These are phyloP conservation scores for Bombus ignitus DNA, from an alignment of 1,140 invertebrate species.

Conservation along the genomic window DNA sequence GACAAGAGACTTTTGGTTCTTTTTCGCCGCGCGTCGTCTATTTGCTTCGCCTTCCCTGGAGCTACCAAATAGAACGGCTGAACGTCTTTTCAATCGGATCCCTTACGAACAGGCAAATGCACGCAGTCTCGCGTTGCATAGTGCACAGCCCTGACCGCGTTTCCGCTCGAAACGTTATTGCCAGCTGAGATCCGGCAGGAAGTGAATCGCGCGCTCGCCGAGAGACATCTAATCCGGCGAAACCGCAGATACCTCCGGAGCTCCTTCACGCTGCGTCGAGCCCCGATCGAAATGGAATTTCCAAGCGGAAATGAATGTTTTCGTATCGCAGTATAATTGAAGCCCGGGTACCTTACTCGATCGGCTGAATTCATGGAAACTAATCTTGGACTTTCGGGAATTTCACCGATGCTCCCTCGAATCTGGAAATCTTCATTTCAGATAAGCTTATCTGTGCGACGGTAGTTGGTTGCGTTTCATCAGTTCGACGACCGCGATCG, in stretches of 20 bases:
- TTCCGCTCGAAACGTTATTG: conserved; percentile 34
- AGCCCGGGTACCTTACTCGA: neutral
- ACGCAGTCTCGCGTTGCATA: conserved; percentile 48
- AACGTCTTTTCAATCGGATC: conserved; percentile 27
- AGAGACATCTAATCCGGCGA: conserved; percentile 52
- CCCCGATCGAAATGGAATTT: conserved; percentile 17
- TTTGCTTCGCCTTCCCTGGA: conserved; percentile 32
- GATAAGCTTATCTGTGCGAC: neutral
- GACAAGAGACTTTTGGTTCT: neutral
- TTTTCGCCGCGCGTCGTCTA: too few species aligned
- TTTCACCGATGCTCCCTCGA: neutral
- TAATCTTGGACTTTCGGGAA: neutral
- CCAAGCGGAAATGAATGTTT: conserved; percentile 17
- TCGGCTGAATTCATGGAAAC: neutral
- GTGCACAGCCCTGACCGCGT: neutral
- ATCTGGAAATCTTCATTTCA: conserved; percentile 13
- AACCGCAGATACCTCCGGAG: neutral
- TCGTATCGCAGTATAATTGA: conserved; percentile 12
- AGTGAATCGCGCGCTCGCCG: neutral
- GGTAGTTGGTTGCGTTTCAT: neutral
- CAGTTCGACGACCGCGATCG: neutral
- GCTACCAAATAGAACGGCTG: too few species aligned
- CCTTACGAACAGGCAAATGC: conserved; percentile 15
- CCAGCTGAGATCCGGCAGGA: conserved; percentile 48
- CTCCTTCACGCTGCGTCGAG: too few species aligned